A percentile compares a stretch with the other conserved stretches of the same genome.
Evolutionary conservation across 2,797 vertebrate species (phyloP).

Genomic region (Odontamblyopus lacepedii): DNA sequence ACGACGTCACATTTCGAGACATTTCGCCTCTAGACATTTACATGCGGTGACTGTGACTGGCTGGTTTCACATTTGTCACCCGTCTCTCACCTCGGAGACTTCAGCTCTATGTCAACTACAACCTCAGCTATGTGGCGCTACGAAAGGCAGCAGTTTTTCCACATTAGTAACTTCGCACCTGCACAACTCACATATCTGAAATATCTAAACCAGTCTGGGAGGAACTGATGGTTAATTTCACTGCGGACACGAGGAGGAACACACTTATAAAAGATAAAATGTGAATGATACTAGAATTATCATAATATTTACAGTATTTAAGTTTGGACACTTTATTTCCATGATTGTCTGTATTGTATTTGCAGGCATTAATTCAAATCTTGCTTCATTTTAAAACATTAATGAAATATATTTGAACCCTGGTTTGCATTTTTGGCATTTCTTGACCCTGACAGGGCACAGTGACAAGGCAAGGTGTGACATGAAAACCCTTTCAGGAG

Average conservation of each 20-base stretch:
- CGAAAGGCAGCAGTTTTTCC: conserved; percentile 6
- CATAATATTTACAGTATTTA: not conserved
- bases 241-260: not conserved
- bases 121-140: conserved; percentile 13
- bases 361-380: too few species aligned
- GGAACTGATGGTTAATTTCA: not conserved
- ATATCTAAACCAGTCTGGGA: not conserved
- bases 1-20: not conserved
- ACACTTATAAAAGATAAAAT: not conserved
- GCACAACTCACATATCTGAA: conserved; percentile 30
- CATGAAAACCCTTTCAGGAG: too few species aligned
- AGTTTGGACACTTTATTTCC: too few species aligned
- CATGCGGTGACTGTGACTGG: not conserved
- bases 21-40: not conserved
- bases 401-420: too few species aligned
- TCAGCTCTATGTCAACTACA: conserved; percentile 6
- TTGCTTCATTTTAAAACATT: too few species aligned
- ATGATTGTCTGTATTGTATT: too few species aligned
- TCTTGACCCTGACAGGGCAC: too few species aligned
- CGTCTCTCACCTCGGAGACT: not conserved
- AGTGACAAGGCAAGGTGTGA: too few species aligned
- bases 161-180: conserved; percentile 49
- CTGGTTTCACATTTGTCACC: conserved; percentile 6
- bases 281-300: not conserved
- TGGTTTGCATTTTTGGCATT: too few species aligned